Conservation (phyloP, 2,797 vertebrate species). For the Choloepus didactylus region DNA sequence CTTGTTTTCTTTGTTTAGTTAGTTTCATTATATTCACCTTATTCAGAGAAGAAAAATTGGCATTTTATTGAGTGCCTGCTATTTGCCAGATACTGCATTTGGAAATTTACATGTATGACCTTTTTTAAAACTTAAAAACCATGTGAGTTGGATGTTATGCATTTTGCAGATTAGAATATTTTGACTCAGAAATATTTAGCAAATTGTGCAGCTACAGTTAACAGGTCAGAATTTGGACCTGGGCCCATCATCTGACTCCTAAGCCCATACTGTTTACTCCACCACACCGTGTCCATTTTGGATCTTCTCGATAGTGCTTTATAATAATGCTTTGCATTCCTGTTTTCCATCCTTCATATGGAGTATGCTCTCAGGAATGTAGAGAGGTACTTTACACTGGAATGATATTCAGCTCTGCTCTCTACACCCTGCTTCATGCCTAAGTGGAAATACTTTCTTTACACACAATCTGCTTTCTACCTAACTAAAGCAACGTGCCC, state of each 20-base stretch:
- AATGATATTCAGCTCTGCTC: accelerated
- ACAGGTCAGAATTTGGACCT: background rate
- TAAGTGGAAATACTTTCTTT: background rate
- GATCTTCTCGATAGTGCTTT: background rate
- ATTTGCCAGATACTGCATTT: background rate
- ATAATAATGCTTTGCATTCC: background rate
- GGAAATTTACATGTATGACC: background rate
- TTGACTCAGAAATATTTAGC: background rate
- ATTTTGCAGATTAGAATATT: constrained; percentile 15
- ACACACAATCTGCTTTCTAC: background rate
- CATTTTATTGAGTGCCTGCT: background rate
- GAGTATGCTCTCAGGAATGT: background rate
- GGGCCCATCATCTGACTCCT: background rate
- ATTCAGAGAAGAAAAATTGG: background rate
- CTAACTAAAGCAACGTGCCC: background rate
- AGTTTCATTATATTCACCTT: background rate
- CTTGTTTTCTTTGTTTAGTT: background rate
- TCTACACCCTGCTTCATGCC: background rate
- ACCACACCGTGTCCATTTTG: accelerated
- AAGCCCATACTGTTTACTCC: background rate
- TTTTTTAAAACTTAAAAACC: constrained; percentile 21
- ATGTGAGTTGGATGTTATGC: background rate
- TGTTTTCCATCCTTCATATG: background rate
- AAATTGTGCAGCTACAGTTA: background rate
- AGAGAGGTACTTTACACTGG: background rate